phyloP scores from a whole-genome alignment of 1,140 invertebrate genomes.

The Lepidurus arcticus region DNA sequence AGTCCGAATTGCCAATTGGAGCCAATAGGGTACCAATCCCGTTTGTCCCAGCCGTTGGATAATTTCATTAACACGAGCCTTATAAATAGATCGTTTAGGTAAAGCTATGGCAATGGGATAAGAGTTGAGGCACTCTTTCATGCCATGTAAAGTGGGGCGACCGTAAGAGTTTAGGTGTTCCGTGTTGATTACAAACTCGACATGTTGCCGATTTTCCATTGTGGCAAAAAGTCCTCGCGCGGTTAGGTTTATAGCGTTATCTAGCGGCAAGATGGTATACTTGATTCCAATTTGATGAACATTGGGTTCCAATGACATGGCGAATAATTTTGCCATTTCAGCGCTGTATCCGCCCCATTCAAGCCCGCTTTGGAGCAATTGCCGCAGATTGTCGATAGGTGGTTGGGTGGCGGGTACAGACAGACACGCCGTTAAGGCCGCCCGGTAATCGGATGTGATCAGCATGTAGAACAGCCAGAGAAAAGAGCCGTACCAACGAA shows the following conservation, averaged over 20 bases:
- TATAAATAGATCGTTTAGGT: background rate
- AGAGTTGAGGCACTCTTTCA: background rate
- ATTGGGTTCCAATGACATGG: background rate
- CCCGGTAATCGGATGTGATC: slow-evolving; percentile 24
- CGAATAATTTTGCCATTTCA: background rate
- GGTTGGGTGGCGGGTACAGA: slow-evolving; percentile 20
- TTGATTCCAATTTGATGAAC: background rate
- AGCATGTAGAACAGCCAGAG: slow-evolving; percentile 22
- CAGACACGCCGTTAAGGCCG: slow-evolving; percentile 21
- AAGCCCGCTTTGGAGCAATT: slow-evolving; percentile 1
- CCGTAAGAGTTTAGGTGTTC: background rate
- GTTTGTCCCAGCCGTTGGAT: background rate
- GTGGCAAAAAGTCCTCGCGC: slow-evolving; percentile 1
- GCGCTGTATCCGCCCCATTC: background rate
- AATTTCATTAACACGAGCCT: background rate
- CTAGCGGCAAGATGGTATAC: background rate
- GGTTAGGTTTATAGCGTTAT: background rate
- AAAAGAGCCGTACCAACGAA: background rate
- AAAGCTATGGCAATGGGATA: background rate
- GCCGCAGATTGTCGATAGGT: slow-evolving; percentile 21
- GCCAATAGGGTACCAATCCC: background rate
- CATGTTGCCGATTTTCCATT: background rate
- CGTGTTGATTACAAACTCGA: background rate
- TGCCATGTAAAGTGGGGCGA: background rate
- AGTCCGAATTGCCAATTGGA: background rate